Percentiles rank a stretch among this genome's conserved stretches.
Evolutionary conservation across 2,888 invertebrate species (phyloP).

Genomic region (Nomada ruficornis): DNA sequence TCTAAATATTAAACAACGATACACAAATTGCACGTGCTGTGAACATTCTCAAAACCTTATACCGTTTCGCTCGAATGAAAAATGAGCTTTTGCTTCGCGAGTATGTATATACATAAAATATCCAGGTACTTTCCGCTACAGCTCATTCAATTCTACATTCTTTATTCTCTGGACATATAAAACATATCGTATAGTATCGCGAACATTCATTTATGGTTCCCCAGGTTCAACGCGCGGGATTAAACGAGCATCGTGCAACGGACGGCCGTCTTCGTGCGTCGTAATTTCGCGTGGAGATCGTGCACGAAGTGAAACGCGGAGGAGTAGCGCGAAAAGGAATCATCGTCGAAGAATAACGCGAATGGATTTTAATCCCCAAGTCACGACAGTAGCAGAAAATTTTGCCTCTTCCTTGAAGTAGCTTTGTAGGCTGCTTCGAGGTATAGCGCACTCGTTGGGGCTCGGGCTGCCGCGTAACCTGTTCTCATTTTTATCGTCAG

Average conservation of each 20-base stretch:
- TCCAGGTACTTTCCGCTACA: not conserved
- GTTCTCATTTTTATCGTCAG: constrained; percentile 83
- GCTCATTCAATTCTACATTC: constrained; percentile 17
- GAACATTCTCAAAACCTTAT: too few relatives aligned
- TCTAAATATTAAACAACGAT: not conserved
- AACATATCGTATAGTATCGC: not conserved
- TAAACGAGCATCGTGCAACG: not conserved
- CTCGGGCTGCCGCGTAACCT: constrained; percentile 78
- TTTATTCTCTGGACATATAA: not conserved
- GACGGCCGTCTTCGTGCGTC: not conserved
- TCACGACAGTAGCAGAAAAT: constrained; percentile 50
- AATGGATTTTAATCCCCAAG: constrained; percentile 38
- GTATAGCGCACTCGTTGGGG: constrained; percentile 61
- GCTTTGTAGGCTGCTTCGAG: constrained; percentile 59
- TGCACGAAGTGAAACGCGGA: not conserved
- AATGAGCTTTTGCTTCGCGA: not conserved
- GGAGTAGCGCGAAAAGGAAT: constrained; percentile 11
- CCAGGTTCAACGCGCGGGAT: constrained; percentile 9
- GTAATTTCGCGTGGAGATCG: constrained; percentile 2
- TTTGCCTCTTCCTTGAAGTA: constrained; percentile 62
- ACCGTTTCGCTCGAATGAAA: not conserved
- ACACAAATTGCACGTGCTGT: too few relatives aligned
- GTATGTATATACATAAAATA: not conserved
- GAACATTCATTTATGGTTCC: constrained; percentile 15
- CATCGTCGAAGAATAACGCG: constrained; percentile 1